These are phyloP conservation scores for Timema cristinae DNA, from an alignment of 2,888 invertebrate genomes.

Conservation along the genomic window DNA sequence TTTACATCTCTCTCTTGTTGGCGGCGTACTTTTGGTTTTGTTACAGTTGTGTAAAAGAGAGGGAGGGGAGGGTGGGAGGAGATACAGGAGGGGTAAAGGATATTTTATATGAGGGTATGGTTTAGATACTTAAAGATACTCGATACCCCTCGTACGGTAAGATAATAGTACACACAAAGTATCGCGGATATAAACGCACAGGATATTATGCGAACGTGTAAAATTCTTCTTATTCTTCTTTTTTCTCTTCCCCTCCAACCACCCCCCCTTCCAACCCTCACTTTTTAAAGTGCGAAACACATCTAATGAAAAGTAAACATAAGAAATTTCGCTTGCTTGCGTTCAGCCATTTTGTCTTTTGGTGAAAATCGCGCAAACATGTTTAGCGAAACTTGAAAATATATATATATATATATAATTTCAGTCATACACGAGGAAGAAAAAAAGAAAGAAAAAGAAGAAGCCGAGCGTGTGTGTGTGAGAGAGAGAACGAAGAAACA, in stretches of 20 bases:
- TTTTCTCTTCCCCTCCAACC: no score
- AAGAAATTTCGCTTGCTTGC: background rate
- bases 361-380: background rate
- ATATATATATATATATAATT: no score
- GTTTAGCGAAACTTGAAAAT: no score
- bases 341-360: constrained; percentile 6
- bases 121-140: no score
- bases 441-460: background rate
- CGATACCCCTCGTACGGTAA: no score
- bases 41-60: background rate
- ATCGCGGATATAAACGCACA: no score
- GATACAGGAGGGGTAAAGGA: background rate
- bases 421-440: background rate
- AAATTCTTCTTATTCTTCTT: no score
- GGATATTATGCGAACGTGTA: no score
- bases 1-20: background rate
- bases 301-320: constrained; percentile 16
- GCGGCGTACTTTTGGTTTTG: background rate
- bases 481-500: background rate
- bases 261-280: no score
- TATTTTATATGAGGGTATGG: no score
- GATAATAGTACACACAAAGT: no score
- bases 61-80: background rate
- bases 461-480: background rate
- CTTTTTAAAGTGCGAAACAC: background rate